Base-by-base conservation (phyloP, 2,113 vertebrate genomes). In the Ascaphus truei region DNA sequence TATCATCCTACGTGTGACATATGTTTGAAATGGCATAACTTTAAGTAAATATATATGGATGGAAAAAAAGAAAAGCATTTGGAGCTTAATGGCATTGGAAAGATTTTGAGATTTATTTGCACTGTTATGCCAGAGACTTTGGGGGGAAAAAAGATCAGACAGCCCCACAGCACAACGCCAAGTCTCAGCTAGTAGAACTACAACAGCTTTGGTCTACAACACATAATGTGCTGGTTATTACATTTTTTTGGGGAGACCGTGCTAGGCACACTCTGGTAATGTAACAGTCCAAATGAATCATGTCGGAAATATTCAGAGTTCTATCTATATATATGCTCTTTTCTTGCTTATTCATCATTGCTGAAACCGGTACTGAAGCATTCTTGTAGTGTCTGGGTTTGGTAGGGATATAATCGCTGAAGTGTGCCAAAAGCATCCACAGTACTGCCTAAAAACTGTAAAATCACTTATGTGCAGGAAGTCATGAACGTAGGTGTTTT, bases 31-130 rank as follows among this genome's bases (percentile, higher is more conserved):
- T 48, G 41, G 22, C 7, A n/a, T 26, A 16, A 64, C 61, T 26
- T 64, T 27, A 52, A 11, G 43, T 52, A 64, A 37, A 64, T 51
- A 64, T 26, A 39, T 12, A 37, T 18, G 2, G 8, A 52, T 27
- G 33, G 13, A 52, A 51, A 52, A 5, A 45, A 23, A 34, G 29
- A 36, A 57, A 56, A 57, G 39, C 41, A 68, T 56, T 29, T 57
- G 52, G 27, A 16, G 11, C 52, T 13, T n/a, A n/a, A n/a, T n/a
- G n/a, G n/a, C n/a, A n/a, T n/a, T n/a, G n/a, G n/a, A n/a, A n/a
- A n/a, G n/a, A n/a, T n/a, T n/a, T 31, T 15, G 26, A 47, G 41
- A 62, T 62, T 62, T 62, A 62, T 62, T 31, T 31, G 15, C 20
- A 11, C 59, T 22, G 16, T 31, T 31, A 13, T 47, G 41, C 41